Evolutionary conservation across 92 coral and sea anemone species (phyloP).

Genomic region (Epizoanthus ramosus): DNA sequence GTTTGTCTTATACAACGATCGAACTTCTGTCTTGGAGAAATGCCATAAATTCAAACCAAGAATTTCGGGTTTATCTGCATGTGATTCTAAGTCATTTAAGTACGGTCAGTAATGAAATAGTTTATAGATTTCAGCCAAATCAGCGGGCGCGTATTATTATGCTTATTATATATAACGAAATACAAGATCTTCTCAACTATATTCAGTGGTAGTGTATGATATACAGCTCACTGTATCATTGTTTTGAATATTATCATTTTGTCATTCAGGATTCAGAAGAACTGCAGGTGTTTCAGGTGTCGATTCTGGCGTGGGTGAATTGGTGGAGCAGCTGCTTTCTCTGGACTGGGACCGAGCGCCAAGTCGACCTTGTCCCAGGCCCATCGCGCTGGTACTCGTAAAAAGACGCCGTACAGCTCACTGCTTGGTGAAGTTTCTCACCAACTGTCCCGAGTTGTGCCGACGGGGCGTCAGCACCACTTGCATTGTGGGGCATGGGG

Average conservation of each 20-base stretch:
- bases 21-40: too few species aligned
- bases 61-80: too few species aligned
- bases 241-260: background rate
- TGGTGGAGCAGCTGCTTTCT: slow-evolving; percentile 63
- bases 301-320: slow-evolving; percentile 74
- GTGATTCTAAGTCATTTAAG: too few species aligned
- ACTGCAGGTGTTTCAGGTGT: slow-evolving; percentile 10
- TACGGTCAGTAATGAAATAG: too few species aligned
- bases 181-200: background rate
- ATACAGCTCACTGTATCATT: background rate
- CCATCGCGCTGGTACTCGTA: slow-evolving; percentile 82
- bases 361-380: slow-evolving; percentile 40
- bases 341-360: slow-evolving; percentile 55
- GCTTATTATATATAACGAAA: too few species aligned
- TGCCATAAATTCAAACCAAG: too few species aligned
- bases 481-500: slow-evolving; percentile 56
- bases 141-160: too few species aligned
- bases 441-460: slow-evolving; percentile 53
- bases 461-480: slow-evolving; percentile 63
- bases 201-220: too few species aligned
- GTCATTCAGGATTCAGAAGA: slow-evolving; percentile 2
- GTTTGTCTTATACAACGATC: too few species aligned
- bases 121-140: too few species aligned
- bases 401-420: slow-evolving; percentile 77
- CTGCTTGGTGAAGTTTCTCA: slow-evolving; percentile 67